Evolutionary conservation across 64 coral and sea anemone species (phyloP).

Genomic region (Acropora yongei): DNA sequence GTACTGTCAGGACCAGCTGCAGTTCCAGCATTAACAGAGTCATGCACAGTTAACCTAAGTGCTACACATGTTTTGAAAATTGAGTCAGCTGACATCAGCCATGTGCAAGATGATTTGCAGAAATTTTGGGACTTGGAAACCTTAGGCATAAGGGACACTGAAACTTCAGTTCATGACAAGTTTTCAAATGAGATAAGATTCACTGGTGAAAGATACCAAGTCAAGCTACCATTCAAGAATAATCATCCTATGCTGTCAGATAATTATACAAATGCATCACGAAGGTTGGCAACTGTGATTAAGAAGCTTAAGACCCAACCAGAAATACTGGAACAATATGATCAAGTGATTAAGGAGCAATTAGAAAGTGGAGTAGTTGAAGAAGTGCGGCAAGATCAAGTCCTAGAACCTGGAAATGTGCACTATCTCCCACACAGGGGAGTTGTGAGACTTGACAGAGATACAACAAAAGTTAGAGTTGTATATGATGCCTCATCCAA

Average conservation of each 20-base stretch:
- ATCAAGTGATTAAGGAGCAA: conserved; percentile 36
- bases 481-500: no score
- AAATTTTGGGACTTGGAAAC: not conserved
- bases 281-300: not conserved
- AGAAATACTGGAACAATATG: conserved; percentile 15
- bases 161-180: no score
- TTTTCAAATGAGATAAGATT: conserved; percentile 3
- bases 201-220: not conserved
- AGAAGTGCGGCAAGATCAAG: not conserved
- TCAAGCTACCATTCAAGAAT: not conserved
- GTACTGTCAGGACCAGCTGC: no score
- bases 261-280: not conserved
- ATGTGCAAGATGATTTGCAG: not conserved
- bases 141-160: no score
- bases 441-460: conserved; percentile 19
- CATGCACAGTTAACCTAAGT: no score
- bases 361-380: conserved; percentile 36
- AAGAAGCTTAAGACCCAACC: not conserved
- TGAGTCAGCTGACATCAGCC: not conserved
- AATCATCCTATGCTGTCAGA: not conserved
- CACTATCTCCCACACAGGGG: conserved; percentile 42
- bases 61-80: not conserved
- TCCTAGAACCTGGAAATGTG: conserved; percentile 2
- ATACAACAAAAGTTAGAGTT: not conserved
- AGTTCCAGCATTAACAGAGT: no score